Conservation (phyloP, 1,140 invertebrate genomes). For the Neodiprion fabricii region DNA sequence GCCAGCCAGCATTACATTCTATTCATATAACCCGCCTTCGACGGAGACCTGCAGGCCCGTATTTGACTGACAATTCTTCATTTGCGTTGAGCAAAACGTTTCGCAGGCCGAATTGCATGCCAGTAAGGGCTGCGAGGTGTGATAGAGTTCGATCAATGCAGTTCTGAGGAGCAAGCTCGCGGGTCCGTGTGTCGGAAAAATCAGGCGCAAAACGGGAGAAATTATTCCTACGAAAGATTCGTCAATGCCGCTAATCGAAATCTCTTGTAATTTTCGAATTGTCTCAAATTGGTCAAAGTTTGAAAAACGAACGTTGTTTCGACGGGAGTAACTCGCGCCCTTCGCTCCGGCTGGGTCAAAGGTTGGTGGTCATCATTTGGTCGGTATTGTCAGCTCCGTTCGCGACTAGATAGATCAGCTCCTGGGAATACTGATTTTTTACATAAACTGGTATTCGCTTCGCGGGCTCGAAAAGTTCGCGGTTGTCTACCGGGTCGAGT, state of each 20-base stretch:
- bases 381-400: conserved; percentile 48
- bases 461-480: neutral
- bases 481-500: no score
- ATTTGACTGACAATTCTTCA: conserved; percentile 62
- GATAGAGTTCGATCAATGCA: conserved; percentile 11
- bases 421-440: conserved; percentile 6
- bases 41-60: conserved; percentile 23
- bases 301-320: neutral
- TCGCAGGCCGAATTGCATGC: neutral
- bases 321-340: conserved; percentile 33
- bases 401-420: conserved; percentile 1
- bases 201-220: no score
- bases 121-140: neutral
- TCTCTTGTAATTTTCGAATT: neutral
- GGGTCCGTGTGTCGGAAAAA: no score
- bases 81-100: conserved; percentile 56
- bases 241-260: neutral
- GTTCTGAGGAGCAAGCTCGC: neutral
- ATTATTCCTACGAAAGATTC: neutral
- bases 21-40: conserved; percentile 49
- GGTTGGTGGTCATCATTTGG: conserved; percentile 48
- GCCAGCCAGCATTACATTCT: conserved; percentile 58
- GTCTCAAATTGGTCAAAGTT: neutral
- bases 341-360: conserved; percentile 44
- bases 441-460: neutral